Evolutionary conservation across 2,888 invertebrate species (phyloP).

Genomic region (Pyrocoelia pectoralis): DNA sequence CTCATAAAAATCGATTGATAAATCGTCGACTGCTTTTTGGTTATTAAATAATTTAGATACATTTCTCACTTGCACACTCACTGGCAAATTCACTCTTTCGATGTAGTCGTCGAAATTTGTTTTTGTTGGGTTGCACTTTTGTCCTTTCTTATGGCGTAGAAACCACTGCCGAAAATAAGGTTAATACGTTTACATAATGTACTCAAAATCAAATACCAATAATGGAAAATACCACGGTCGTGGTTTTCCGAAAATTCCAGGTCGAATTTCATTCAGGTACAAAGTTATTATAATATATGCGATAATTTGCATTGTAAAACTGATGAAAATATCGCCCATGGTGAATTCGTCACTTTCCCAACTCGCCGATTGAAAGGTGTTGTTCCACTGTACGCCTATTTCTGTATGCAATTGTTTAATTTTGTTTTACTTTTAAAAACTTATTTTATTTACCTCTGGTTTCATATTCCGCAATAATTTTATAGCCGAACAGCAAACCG

Average conservation of each 20-base stretch:
- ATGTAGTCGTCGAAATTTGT: conserved; percentile 43
- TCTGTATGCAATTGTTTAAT: conserved; percentile 47
- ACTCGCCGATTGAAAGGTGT: conserved; percentile 55
- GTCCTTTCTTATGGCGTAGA: not conserved
- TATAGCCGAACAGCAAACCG: conserved; percentile 53
- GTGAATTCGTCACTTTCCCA: conserved; percentile 51
- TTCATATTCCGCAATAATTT: conserved; percentile 53
- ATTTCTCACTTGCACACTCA: conserved; percentile 63
- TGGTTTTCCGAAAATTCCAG: conserved; percentile 70
- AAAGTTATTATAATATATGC: conserved; percentile 66
- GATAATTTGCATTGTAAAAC: conserved; percentile 62
- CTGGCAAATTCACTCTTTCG: conserved; percentile 46
- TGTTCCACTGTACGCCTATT: conserved; percentile 59
- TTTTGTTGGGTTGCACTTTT: not conserved
- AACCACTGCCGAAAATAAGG: not conserved
- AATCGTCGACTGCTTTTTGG: conserved; percentile 71
- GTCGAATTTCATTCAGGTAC: conserved; percentile 66
- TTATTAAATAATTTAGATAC: conserved; percentile 58
- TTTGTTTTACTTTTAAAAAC: not conserved
- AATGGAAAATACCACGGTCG: conserved; percentile 58
- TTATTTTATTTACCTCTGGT: conserved; percentile 45
- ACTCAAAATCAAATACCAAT: conserved; percentile 22
- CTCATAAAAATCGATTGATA: conserved; percentile 78
- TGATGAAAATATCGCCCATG: conserved; percentile 57
- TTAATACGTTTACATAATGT: not conserved